Percentiles rank a stretch among this genome's conserved stretches.
These are phyloP conservation scores for Picus viridis DNA, from an alignment of 2,797 vertebrate species.

Conservation along the genomic window DNA sequence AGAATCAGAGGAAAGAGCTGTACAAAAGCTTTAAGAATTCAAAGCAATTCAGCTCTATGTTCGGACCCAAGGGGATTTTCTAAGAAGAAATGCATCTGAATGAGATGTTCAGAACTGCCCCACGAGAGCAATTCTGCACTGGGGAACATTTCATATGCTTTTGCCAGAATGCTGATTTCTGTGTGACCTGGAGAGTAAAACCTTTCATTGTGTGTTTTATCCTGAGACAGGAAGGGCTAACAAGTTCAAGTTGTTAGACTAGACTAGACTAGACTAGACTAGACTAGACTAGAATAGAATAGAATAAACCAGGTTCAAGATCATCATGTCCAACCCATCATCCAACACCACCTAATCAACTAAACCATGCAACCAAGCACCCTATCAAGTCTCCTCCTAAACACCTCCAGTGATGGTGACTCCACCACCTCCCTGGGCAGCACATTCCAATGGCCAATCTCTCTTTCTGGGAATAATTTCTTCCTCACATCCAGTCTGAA, in stretches of 20 bases:
- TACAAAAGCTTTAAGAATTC: conserved; percentile 4
- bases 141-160: not conserved
- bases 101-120: not conserved
- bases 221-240: not conserved
- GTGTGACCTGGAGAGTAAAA: not conserved
- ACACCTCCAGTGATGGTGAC: no score
- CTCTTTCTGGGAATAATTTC: no score
- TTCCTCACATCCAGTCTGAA: no score
- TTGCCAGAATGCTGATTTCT: conserved; percentile 15
- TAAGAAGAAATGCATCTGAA: not conserved
- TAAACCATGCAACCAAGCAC: no score
- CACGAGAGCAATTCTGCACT: conserved; percentile 10
- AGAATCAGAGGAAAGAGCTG: not conserved
- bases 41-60: not conserved
- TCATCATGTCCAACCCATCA: no score
- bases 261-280: no score
- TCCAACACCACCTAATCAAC: no score
- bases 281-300: no score
- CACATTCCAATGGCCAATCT: no score
- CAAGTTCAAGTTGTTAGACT: not conserved
- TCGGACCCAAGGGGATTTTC: conserved; percentile 20
- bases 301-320: no score
- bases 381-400: no score
- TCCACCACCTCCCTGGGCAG: no score
- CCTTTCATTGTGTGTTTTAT: not conserved